These are phyloP conservation scores for Dendrocopos noguchii DNA, from an alignment of 2,113 vertebrate genomes.

Conservation along the genomic window DNA sequence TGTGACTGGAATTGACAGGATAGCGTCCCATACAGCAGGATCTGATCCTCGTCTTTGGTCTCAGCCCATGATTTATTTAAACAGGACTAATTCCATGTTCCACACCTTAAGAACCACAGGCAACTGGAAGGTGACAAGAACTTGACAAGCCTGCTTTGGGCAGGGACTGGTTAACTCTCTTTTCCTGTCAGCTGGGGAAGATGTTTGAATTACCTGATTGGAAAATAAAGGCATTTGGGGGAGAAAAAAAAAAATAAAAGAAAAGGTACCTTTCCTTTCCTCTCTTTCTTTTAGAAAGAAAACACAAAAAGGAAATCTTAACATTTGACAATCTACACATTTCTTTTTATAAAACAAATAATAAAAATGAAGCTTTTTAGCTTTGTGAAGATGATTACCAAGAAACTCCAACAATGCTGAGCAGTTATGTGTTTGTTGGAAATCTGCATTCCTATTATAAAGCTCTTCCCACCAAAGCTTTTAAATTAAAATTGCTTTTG, in stretches of 20 bases:
- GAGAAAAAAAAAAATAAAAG: not conserved
- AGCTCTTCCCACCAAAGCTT: slow-evolving; percentile 37
- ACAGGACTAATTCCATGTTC: not conserved
- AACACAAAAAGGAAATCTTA: slow-evolving; percentile 32
- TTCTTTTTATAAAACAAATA: slow-evolving; percentile 41
- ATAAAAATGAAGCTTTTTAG: slow-evolving; percentile 26
- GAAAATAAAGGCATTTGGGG: slow-evolving; percentile 33
- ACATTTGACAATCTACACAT: slow-evolving; percentile 13
- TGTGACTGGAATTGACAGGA: not conserved
- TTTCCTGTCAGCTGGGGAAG: slow-evolving; percentile 52
- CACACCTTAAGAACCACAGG: not conserved
- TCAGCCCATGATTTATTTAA: not conserved
- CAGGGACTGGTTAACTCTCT: slow-evolving; percentile 42
- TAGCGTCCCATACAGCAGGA: not conserved
- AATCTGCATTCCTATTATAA: slow-evolving; percentile 42
- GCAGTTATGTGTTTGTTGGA: slow-evolving; percentile 31
- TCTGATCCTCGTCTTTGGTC: not conserved
- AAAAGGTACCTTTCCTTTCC: slow-evolving; percentile 12
- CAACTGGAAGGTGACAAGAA: not conserved
- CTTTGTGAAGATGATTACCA: slow-evolving; percentile 8
- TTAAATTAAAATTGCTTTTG: slow-evolving; percentile 54
- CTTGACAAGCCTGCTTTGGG: slow-evolving; percentile 19
- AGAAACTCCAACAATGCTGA: slow-evolving; percentile 1
- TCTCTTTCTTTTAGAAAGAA: slow-evolving; percentile 55
- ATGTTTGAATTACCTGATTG: slow-evolving; percentile 71